These are phyloP conservation scores for Polypterus bichir DNA, from an alignment of 2,113 vertebrate genomes.

Conservation along the genomic window DNA sequence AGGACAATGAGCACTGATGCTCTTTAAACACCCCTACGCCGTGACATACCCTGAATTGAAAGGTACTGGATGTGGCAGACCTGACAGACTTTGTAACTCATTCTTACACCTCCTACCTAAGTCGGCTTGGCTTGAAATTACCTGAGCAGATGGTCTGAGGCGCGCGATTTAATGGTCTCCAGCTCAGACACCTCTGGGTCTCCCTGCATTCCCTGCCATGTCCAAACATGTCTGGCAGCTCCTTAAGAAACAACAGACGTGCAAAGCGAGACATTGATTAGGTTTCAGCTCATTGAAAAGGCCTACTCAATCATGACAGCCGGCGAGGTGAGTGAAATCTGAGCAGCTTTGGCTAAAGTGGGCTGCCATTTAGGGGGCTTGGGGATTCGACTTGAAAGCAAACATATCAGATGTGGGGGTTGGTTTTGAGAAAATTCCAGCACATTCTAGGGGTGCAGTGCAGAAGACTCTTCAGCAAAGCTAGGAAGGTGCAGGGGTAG, in stretches of 20 bases:
- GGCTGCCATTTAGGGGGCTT: too few relatives aligned
- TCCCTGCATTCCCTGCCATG: background rate
- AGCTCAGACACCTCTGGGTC: background rate
- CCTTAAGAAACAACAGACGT: constrained; percentile 1
- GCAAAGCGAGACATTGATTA: constrained; percentile 1
- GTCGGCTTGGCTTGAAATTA: background rate
- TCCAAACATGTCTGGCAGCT: background rate
- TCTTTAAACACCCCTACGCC: too few relatives aligned
- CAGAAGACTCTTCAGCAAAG: too few relatives aligned
- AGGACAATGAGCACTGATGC: too few relatives aligned
- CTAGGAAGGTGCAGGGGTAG: too few relatives aligned
- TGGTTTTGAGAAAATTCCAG: too few relatives aligned
- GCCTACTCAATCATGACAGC: background rate
- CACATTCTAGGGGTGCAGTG: too few relatives aligned
- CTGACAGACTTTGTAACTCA: background rate
- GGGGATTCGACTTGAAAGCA: too few relatives aligned
- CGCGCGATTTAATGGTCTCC: background rate
- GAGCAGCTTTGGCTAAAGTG: background rate
- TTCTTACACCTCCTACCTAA: background rate
- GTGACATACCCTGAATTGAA: too few relatives aligned
- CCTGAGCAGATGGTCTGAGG: constrained; percentile 2
- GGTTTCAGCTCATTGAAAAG: background rate
- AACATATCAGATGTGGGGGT: too few relatives aligned
- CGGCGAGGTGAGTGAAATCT: background rate
- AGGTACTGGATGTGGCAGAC: too few relatives aligned